These are phyloP conservation scores for Drosophila kanekoi DNA, from an alignment of 2,888 invertebrate genomes.

Conservation along the genomic window DNA sequence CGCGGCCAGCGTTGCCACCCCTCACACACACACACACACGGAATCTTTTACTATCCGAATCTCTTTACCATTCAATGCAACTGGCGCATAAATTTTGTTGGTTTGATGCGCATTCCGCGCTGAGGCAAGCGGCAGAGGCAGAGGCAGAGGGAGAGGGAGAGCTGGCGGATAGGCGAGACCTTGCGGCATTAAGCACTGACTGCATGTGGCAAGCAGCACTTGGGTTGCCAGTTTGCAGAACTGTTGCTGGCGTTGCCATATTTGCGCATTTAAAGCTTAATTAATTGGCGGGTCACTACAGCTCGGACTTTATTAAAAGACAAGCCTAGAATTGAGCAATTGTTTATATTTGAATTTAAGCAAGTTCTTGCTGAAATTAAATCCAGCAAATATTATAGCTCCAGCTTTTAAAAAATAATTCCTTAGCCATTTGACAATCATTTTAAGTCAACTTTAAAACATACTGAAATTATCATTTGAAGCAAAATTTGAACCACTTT, in stretches of 20 bases:
- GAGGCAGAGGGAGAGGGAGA: neutral
- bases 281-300: conserved; percentile 34
- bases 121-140: neutral
- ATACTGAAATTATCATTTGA: no score
- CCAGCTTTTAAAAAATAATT: no score
- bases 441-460: no score
- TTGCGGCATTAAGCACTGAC: neutral
- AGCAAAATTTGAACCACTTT: no score
- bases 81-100: conserved; percentile 64
- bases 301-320: neutral
- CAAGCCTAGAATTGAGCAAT: neutral
- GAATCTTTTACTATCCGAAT: conserved; percentile 16
- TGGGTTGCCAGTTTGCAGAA: neutral
- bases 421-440: no score
- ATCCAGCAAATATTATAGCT: no score
- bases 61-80: conserved; percentile 48
- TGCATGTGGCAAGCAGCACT: conserved; percentile 1
- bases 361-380: neutral
- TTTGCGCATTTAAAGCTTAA: conserved; percentile 53
- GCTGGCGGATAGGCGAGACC: neutral
- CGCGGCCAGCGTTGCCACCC: conserved; percentile 34
- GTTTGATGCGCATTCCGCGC: conserved; percentile 47
- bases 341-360: neutral
- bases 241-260: conserved; percentile 26
- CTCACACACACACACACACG: neutral